Base-by-base conservation (phyloP, 2,888 invertebrate species). In the Agrochola lota region DNA sequence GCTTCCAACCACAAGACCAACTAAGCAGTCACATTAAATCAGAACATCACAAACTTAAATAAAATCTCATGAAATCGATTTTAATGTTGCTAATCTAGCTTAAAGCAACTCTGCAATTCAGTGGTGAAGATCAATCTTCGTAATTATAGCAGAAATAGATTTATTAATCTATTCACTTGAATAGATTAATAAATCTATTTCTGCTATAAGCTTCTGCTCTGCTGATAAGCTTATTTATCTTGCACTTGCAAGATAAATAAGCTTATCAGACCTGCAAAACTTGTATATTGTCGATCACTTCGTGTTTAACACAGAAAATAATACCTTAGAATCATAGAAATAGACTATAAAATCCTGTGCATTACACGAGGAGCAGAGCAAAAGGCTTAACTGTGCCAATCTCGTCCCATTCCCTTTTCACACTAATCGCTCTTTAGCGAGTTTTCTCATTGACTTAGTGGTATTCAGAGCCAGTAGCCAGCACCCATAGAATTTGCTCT, bases 341-440 rank as follows among this genome's bases (percentile, higher is more conserved):
- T 59, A 80, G 49, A 26, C 40, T 11, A 23, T 43, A 76, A 26
- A 59, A 17, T 76, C 43, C 30, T 23, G 35, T 76, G 63, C 17
- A 57, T 17, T 74, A 49, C 7, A 23, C 63, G 71, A 71, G 46
- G 68, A 68, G 71, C 63, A 63, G 78, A 69, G 68, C 68, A 69
- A 78, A 71, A 46, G 46, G 68, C 35, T 81, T 83, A 69, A 49
- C 46, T 71, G 30, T 49, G 59, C 46, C 52, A 72, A 81, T 81
- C 40, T 68, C 55, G 52, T 23, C 23, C 52, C 23, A 52, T 52
- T 52, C 9, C 52, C 59, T 70, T 78, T 84, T 78, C 71, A 83
- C 30, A 59, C 52, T 83, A 78, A 83, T 78, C 72, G 78, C 35
- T 78, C 68, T 63, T 57, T 78, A 83, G 59, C 62, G 46, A 68